These are phyloP conservation scores for Rhingia campestris DNA, from an alignment of 2,888 invertebrate genomes.

Conservation along the genomic window DNA sequence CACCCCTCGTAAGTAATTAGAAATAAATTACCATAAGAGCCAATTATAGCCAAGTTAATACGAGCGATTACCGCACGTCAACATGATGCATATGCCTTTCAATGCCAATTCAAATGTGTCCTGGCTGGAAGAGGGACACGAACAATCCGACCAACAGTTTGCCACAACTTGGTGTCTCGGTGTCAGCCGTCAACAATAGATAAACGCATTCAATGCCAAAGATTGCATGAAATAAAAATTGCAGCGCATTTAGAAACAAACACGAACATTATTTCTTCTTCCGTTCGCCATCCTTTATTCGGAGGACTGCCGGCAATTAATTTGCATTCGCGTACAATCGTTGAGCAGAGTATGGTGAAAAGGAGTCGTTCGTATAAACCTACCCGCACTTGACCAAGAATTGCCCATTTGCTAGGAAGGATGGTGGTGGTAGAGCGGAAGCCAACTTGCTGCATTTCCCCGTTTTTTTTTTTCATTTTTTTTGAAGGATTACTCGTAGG, in stretches of 20 bases:
- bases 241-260: conserved; percentile 1
- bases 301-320: conserved; percentile 47
- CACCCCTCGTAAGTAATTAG: conserved; percentile 42
- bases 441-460: conserved; percentile 30
- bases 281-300: conserved; percentile 12
- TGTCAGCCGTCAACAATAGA: conserved; percentile 11
- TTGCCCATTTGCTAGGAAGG: conserved; percentile 47
- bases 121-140: not conserved
- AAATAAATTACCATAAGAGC: conserved; percentile 60
- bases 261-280: conserved; percentile 25
- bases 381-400: conserved; percentile 51
- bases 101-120: conserved; percentile 10
- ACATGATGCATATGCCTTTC: conserved; percentile 35
- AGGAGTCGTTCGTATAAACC: conserved; percentile 31
- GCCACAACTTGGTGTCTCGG: not conserved
- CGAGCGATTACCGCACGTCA: conserved; percentile 50
- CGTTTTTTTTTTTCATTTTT: conserved; percentile 17
- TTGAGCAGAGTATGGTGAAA: not conserved
- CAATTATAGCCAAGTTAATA: conserved; percentile 68
- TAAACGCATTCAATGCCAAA: conserved; percentile 50
- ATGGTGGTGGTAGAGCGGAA: not conserved
- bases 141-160: not conserved
- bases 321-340: conserved; percentile 50
- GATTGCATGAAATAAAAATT: conserved; percentile 24
- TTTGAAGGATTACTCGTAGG: conserved; percentile 20